phyloP scores from a whole-genome alignment of 2,888 invertebrate genomes.

The Torymus aiolomorphi region DNA sequence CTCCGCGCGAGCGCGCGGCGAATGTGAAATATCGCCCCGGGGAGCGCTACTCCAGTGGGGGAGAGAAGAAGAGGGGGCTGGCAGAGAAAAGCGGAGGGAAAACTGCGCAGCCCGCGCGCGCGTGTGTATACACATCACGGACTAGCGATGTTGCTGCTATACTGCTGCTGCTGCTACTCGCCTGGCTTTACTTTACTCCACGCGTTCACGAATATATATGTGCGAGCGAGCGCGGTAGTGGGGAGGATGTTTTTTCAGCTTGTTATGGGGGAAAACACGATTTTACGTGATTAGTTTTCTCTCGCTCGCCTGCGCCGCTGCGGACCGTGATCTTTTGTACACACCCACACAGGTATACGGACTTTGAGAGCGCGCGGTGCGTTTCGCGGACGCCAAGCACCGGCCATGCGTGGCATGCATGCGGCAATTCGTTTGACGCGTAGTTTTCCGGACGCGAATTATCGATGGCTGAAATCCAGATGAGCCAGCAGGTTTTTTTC shows the following conservation, averaged over 20 bases:
- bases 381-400: background rate
- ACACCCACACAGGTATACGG: no score
- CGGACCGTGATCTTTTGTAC: no score
- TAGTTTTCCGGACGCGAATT: no score
- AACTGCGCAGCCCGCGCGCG: slow-evolving; percentile 3
- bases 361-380: background rate
- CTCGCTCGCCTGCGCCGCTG: background rate
- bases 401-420: no score
- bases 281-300: slow-evolving; percentile 45
- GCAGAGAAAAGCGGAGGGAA: background rate
- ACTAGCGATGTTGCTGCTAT: no score
- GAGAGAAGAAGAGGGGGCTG: background rate
- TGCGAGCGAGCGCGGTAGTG: background rate
- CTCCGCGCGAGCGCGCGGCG: slow-evolving; percentile 41
- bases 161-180: background rate
- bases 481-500: no score
- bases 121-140: no score
- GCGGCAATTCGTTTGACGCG: no score
- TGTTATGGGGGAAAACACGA: slow-evolving; percentile 33
- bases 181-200: background rate
- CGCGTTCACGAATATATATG: background rate
- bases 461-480: no score
- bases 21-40: slow-evolving; percentile 56
- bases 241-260: slow-evolving; percentile 47
- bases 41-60: slow-evolving; percentile 15